Base-by-base conservation (phyloP, 1,140 invertebrate genomes). In the Protaetia brevitarsis region DNA sequence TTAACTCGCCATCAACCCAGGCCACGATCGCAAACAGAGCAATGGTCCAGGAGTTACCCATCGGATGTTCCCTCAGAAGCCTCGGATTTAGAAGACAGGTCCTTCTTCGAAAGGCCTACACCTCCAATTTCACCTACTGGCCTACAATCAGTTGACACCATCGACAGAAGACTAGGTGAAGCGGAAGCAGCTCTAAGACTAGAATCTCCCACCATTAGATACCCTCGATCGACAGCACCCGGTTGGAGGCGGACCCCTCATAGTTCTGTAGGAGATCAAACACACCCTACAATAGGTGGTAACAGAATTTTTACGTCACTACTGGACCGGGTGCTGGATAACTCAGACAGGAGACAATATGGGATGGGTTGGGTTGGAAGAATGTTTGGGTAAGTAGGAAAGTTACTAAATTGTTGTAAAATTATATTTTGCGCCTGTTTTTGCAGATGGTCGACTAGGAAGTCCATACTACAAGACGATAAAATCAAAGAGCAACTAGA, bases 341-440 rank as follows among this genome's bases (percentile, higher is more conserved):
- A 93, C 79, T 91, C 89, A 36, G 88, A 94, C 76, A 83, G 91
- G 68, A 82, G 92, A 69, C 87, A 89, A 74, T 92, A 91, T 75
- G 93, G 93, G 57, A 91, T 93, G 88, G 92, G 92, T 41, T 84
- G 94, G 71, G 85, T 94, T 51, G 92, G 92, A 30, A 82, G 86
- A 73, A 83, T 93, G 71, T 90, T 92, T 72, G 85, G 90, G 86
- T 89, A 83, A 80, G 80, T 69, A 57, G 2, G 8, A 23, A 59
- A 11, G 26, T 3, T 19, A 51, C 21, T 23, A 8, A 51, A n/a
- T n/a, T n/a, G n/a, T n/a, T n/a, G n/a, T n/a, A n/a, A n/a, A n/a
- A n/a, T n/a, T 11, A 8, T 23, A 51, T 7, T n/a, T 1, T 23
- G 41, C 29, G 28, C 30, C 2, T 66, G 7, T 63, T 68, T 66